Base-by-base conservation (phyloP, 2,888 invertebrate genomes). In the Apodemia zela region DNA sequence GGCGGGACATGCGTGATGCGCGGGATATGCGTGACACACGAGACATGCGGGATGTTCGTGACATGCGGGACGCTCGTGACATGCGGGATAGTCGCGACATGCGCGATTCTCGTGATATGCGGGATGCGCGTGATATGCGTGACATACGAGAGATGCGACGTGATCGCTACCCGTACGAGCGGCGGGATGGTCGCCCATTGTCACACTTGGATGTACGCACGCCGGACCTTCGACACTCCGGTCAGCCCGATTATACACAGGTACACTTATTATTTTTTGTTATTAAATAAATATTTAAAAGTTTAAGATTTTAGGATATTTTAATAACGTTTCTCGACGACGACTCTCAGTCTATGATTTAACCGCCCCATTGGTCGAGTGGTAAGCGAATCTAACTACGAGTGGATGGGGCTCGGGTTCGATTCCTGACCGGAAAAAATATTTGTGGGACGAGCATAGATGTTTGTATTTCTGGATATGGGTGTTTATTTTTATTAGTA, bases 191-290 rank as follows among this genome's bases (percentile, higher is more conserved):
- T 67, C 74, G 75, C 66, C 75, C 73, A 65, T 67, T 65, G 62
- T 59, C 65, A n/a, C 66, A 66, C 18, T 62, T 65, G 45, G 68
- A 69, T 18, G 64, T 65, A 66, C 73, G 72, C 69, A 69, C 75
- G 68, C 65, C 70, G 72, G 74, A 70, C 69, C 73, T 67, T 69
- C 82, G 69, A 67, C 81, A 69, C 71, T 67, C 71, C 65, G 67
- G 77, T 65, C 85, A 82, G 70, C 85, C 89, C 29, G 89, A 89
- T 74, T 88, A 87, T 73, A 84, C 94, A 79, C 90, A 89, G 87
- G 90, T 89, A 72, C 29, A 25, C 21, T 25, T n/a, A 7, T 62
- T 35, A 15, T 15, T 42, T 3, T 38, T 15, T 13, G 15, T 42
- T 42, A 42, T 15, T 11, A 38, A 38, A 42, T 4, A 5, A 0